Base-by-base conservation (phyloP, 2,113 vertebrate genomes). In the Cnemophilus loriae region DNA sequence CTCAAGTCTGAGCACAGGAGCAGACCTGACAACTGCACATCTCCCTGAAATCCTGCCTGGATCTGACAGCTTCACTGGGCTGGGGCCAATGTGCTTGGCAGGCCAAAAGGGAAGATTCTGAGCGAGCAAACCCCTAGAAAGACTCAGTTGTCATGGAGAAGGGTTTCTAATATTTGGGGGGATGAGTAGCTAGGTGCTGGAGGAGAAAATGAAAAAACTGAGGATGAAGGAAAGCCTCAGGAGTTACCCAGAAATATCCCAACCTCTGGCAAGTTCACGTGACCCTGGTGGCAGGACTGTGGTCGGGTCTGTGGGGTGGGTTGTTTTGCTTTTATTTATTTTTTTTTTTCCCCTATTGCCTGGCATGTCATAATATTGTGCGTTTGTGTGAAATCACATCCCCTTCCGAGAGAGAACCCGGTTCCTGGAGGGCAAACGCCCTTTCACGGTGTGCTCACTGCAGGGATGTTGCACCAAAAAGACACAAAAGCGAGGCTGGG, bases 321-420 rank as follows among this genome's bases (percentile, higher is more conserved):
- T 33, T 56, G 27, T 27, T 50, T 42, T 20, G 8, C 7, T 35
- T 55, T 59, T 8, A 11, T 55, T 55, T n/a, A 12, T 53, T 61
- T 55, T 56, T 89, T n/a, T n/a, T n/a, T n/a, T n/a, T n/a, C n/a
- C n/a, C n/a, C 49, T 17, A 3, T 61, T 76, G 53, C 90, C 76
- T 93, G 90, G 42, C 87, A 77, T 49, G 44, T 82, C 50, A 91
- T 39, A 49, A 63, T 65, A 77, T 73, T 42, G 71, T 67, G 49
- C 81, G 53, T 68, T 67, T 60, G 64, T 90, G 67, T 91, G 79
- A 84, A 90, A 90, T 27, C 82, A 68, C 35, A 3, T 61, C 79
- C 69, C 41, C 42, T 93, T 44, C 70, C 85, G 41, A 50, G 75
- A 55, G 13, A 60, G 69, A 69, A 44, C 87, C 60, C 7, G 1